phyloP scores from a whole-genome alignment of 1,140 invertebrate species.

The Portunus trituberculatus region DNA sequence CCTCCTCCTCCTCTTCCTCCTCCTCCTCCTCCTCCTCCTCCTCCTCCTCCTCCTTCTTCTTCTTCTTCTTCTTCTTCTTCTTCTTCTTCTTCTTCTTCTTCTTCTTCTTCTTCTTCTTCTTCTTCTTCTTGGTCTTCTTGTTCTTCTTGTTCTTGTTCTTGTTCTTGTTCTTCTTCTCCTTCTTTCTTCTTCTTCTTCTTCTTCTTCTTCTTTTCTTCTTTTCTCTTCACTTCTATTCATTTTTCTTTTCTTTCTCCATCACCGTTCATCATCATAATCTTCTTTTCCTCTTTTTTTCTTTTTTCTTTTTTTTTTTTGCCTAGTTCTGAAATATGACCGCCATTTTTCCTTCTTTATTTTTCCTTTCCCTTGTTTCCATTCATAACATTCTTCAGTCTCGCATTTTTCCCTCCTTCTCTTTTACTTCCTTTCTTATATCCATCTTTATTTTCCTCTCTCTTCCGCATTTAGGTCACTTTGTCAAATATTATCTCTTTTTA shows the following conservation, averaged over 20 bases:
- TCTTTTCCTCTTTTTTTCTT: background rate
- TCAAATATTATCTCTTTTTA: background rate
- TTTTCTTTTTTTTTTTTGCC: background rate
- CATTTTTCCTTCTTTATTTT: background rate
- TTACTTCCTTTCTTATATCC: background rate
- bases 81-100: conserved; percentile 28
- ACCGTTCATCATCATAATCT: too few relatives aligned
- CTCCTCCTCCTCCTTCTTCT: background rate
- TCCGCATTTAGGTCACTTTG: too few relatives aligned
- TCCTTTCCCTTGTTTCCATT: too few relatives aligned
- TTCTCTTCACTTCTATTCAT: background rate
- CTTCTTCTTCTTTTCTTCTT: background rate
- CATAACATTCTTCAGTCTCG: too few relatives aligned
- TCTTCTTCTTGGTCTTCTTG: background rate
- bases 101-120: background rate
- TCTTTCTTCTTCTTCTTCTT: background rate
- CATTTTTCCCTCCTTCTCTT: background rate
- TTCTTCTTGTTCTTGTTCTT: background rate
- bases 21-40: background rate
- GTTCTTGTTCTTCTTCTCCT: background rate
- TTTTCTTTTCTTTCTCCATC: too few relatives aligned
- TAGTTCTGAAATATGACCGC: background rate
- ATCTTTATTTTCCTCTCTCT: too few relatives aligned
- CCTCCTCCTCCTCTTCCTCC: background rate
- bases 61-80: background rate